Percentiles rank a stretch among this genome's conserved stretches.
These are phyloP conservation scores for Tortrix viridana DNA, from an alignment of 2,888 invertebrate species.

Conservation along the genomic window DNA sequence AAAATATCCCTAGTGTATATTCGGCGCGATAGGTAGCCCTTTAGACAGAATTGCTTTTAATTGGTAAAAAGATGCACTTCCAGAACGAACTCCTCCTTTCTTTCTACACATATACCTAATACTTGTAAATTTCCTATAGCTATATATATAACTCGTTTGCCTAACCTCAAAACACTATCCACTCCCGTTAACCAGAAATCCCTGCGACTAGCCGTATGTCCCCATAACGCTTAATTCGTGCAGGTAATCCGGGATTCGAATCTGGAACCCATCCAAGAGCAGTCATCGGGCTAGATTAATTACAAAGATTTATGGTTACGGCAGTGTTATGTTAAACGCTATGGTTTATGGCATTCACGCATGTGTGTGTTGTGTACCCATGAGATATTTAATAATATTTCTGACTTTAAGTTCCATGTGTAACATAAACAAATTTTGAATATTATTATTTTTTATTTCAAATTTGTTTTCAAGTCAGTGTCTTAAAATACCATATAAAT, in stretches of 20 bases:
- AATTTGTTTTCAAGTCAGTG: too few species aligned
- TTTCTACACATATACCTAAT: too few species aligned
- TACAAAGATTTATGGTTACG: conserved; percentile 19
- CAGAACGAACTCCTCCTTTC: too few species aligned
- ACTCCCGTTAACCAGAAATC: conserved; percentile 3
- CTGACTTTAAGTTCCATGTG: neutral
- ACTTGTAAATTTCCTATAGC: too few species aligned
- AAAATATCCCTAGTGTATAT: too few species aligned
- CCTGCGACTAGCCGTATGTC: conserved; percentile 8
- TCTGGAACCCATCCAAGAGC: conserved; percentile 17
- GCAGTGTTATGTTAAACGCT: conserved; percentile 13
- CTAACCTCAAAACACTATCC: neutral
- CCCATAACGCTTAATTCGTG: conserved; percentile 11
- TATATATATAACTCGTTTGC: neutral
- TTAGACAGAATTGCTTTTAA: too few species aligned
- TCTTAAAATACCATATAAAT: too few species aligned
- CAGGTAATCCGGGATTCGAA: conserved; percentile 19
- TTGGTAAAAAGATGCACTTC: too few species aligned
- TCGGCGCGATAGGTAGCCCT: too few species aligned
- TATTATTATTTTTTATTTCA: too few species aligned
- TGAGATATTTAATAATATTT: neutral
- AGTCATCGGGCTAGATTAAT: conserved; percentile 22
- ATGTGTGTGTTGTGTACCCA: neutral
- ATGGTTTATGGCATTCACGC: conserved; percentile 6
- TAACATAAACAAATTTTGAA: too few species aligned